phyloP scores from a whole-genome alignment of 2,113 vertebrate genomes.

The Zosterops japonicus region DNA sequence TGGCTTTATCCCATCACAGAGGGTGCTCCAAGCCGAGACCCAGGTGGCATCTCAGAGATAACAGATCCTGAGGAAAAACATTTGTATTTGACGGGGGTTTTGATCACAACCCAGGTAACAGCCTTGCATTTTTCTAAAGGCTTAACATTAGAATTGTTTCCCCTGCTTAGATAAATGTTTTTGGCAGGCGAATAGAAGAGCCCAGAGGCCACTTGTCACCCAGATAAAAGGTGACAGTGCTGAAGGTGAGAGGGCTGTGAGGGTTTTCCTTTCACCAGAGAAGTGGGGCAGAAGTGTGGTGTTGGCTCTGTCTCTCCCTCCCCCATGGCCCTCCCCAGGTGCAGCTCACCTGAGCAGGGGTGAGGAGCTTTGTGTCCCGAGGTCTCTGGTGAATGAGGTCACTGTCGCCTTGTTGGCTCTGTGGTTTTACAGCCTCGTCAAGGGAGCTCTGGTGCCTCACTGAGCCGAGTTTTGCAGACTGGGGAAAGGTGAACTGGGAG shows the following conservation, averaged over 20 bases:
- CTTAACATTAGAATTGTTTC: not conserved
- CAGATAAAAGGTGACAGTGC: not conserved
- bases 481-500: not conserved
- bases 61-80: constrained; percentile 35
- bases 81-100: constrained; percentile 71
- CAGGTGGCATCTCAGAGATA: constrained; percentile 23
- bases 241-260: not conserved
- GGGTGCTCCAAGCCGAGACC: constrained; percentile 40
- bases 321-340: not conserved
- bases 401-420: not conserved
- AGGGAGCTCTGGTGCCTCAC: not conserved
- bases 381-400: not conserved
- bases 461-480: not conserved
- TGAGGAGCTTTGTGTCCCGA: not conserved
- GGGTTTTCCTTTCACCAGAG: not conserved
- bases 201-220: not conserved
- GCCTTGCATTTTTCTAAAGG: not conserved
- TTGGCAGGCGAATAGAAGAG: not conserved
- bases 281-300: rapidly evolving
- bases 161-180: not conserved
- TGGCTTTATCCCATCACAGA: not conserved
- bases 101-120: constrained; percentile 65
- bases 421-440: not conserved
- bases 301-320: not conserved
- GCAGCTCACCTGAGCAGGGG: not conserved